Evolutionary conservation across 2,797 vertebrate genomes (phyloP), one percentile per base, ranked within the genome.

Genomic region (Chelmon rostratus): DNA sequence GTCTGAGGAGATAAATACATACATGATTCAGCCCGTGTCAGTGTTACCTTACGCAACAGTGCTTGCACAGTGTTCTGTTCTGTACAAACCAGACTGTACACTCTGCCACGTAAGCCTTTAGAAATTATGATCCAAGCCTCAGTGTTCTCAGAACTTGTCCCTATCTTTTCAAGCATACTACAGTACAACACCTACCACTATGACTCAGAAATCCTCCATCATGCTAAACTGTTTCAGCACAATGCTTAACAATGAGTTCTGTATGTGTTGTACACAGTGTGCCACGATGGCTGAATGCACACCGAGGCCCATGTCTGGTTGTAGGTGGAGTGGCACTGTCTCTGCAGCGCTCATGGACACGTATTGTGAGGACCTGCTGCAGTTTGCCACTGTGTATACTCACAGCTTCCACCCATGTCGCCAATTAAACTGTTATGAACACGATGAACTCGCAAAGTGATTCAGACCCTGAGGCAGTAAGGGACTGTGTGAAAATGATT

Each of bases 201-300:
- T 92, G 93, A 93, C 79, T 94, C 92, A 92, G 59, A 78, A 77
- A 63, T 73, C 67, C 79, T 87, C 84, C 69, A 79, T 87, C 85
- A 79, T 78, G 77, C 52, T 88, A 57, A 88, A 89, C 75, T 77
- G 86, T 77, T 87, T 81, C 56, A 75, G 78, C 62, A 42, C 76
- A 69, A 70, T 5, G 75, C 64, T 78, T 53, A 78, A 91, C 91
- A 92, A 87, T 83, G 86, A 83, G 84, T 59, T 76, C 85, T 88
- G 76, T 86, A 9, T 85, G 74, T 56, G 66, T 38, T 19, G 84
- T 23, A 85, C 86, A 69, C 76, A 58, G 68, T 74, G 85, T 84
- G 81, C 83, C 82, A 58, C 46, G 23, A 50, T 57, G 83, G 91
- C 88, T 86, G 77, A 80, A 68, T 49, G 69, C 80, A 79, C 81